These are phyloP conservation scores for Upupa epops DNA, from an alignment of 2,113 vertebrate genomes.

Conservation along the genomic window DNA sequence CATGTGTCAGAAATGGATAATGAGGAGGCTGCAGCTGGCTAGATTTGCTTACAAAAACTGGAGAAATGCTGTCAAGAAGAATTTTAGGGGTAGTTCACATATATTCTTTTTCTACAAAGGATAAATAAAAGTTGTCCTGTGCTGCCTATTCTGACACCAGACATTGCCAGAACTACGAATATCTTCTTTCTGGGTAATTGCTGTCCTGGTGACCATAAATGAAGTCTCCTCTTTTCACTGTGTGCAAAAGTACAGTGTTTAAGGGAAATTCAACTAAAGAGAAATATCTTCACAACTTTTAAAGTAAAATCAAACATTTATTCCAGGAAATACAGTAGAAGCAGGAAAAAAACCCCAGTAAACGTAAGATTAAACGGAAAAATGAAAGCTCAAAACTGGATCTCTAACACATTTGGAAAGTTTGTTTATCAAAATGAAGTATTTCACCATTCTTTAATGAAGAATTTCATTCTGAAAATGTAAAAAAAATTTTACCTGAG, in stretches of 20 bases:
- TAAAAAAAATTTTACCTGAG: slow-evolving; percentile 17
- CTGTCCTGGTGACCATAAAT: neutral
- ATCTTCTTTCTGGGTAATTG: neutral
- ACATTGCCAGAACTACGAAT: neutral
- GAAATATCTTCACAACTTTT: neutral
- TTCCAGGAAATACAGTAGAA: neutral
- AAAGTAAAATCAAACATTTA: neutral
- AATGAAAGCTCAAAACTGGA: neutral
- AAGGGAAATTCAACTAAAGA: neutral
- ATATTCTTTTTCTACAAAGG: neutral
- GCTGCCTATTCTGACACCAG: neutral
- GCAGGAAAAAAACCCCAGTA: neutral
- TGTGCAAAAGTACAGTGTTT: neutral
- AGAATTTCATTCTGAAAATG: neutral
- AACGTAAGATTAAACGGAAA: neutral
- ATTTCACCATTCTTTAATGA: neutral
- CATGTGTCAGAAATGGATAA: neutral
- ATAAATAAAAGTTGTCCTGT: neutral
- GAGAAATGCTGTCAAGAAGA: neutral
- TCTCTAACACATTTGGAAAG: neutral
- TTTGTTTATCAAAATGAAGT: neutral
- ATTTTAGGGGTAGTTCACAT: neutral
- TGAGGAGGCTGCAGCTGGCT: neutral
- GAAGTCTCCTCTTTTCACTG: neutral
- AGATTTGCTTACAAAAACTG: neutral